These are phyloP conservation scores for Hyposmocoma kahamanoa DNA, from an alignment of 1,140 invertebrate species.

Conservation along the genomic window DNA sequence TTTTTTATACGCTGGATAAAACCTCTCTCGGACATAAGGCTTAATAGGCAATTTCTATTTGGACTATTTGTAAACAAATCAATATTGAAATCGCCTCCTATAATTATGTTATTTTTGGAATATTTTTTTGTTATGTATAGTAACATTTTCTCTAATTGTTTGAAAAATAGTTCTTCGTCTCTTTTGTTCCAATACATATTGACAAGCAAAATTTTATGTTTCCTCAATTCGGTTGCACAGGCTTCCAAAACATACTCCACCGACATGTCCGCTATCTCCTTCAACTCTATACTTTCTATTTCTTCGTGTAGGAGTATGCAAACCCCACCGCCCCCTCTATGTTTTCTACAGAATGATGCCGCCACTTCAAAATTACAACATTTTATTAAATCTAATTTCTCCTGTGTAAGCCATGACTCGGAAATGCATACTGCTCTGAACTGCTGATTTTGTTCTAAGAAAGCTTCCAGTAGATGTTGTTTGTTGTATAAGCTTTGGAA, in stretches of 20 bases:
- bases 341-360: slow-evolving; percentile 2
- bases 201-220: neutral
- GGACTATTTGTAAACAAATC: neutral
- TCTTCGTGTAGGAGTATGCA: slow-evolving; percentile 1
- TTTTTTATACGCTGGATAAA: slow-evolving; percentile 1
- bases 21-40: neutral
- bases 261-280: slow-evolving; percentile 2
- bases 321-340: neutral
- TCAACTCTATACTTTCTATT: neutral
- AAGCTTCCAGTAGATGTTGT: neutral
- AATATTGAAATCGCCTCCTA: slow-evolving; percentile 5
- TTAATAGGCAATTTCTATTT: neutral
- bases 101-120: neutral
- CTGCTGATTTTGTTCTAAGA: neutral
- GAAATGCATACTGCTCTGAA: neutral
- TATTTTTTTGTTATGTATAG: slow-evolving; percentile 2
- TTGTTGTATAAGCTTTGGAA: neutral
- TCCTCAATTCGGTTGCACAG: slow-evolving; percentile 4
- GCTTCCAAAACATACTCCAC: slow-evolving; percentile 1
- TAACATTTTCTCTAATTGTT: neutral
- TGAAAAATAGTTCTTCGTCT: neutral
- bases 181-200: slow-evolving; percentile 6
- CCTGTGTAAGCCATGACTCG: slow-evolving; percentile 2
- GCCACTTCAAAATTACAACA: slow-evolving; percentile 1
- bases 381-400: neutral